Evolutionary conservation across 2,888 invertebrate genomes (phyloP), one percentile per base, ranked within the genome.

Genomic region (Heliconius ismenius): DNA sequence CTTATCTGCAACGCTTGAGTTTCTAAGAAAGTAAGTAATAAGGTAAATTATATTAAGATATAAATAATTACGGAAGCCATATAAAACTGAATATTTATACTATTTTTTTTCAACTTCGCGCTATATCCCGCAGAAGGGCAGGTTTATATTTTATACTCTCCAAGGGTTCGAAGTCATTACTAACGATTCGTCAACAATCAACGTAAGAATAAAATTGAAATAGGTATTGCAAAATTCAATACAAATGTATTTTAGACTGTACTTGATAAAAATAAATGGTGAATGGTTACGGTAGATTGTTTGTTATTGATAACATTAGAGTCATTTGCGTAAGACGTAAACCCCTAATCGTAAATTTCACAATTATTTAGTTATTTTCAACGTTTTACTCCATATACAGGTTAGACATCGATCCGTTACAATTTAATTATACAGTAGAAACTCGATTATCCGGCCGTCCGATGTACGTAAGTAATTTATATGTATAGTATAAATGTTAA

Each of bases 221-320:
- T 10, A 69, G 21, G 11, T 69, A 70, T 32, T 28, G 54, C 54
- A 26, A 54, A 54, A 3, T 49, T 70, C 11, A 28, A 54, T 54
- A 49, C 21, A 4, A 26, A 13, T 26, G 10, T 13, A 10, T 58
- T 15, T 49, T 26, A 26, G 13, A 72, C 75, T 63, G 32, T 36
- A 64, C n/a, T 76, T 79, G 39, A 74, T 74, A 77, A 74, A 21
- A 69, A 70, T 54, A 69, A 75, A 58, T 65, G 72, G 28, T 64
- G 70, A 76, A 67, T 60, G 62, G 64, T 69, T 86, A 86, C 87
- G 87, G 87, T 81, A 83, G 81, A 82, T 82, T 81, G 83, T 82
- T 83, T 79, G 83, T 81, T 80, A 79, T 78, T 69, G 79, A 78
- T 77, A 76, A 74, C 74, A 73, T 79, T 79, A 78, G 79, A 79